phyloP scores from a whole-genome alignment of 2,797 vertebrate species.

The Kryptolebias ocellatus region DNA sequence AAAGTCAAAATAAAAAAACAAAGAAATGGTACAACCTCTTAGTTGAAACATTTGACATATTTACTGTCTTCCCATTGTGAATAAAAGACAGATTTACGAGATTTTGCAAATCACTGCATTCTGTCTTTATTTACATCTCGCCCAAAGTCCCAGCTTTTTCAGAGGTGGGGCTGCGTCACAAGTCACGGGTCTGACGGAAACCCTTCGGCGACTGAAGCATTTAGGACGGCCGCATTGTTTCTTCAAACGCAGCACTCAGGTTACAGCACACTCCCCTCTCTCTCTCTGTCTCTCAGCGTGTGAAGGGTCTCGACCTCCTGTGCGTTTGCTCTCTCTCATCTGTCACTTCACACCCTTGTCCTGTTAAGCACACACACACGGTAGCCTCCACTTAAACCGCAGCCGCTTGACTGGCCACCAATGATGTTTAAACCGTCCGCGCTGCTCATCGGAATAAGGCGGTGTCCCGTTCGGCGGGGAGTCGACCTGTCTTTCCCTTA shows the following conservation, averaged over 20 bases:
- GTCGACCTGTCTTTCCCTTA: slow-evolving; percentile 18
- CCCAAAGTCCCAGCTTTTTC: no score
- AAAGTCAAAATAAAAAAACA: not conserved
- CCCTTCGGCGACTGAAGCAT: slow-evolving; percentile 28
- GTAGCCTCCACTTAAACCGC: slow-evolving; percentile 48
- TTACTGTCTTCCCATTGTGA: no score
- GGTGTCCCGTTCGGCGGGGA: not conserved
- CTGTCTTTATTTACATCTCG: no score
- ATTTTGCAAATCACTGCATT: no score
- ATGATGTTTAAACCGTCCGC: slow-evolving; percentile 3
- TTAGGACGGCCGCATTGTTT: slow-evolving; percentile 31
- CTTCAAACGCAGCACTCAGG: slow-evolving; percentile 32
- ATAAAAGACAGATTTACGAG: no score
- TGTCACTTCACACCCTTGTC: slow-evolving; percentile 66
- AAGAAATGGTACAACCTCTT: no score
- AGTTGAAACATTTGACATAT: no score
- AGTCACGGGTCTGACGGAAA: not conserved
- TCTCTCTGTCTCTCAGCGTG: slow-evolving; percentile 19
- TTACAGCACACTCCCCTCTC: slow-evolving; percentile 54
- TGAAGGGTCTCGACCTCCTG: slow-evolving; percentile 42
- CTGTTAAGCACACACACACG: slow-evolving; percentile 49
- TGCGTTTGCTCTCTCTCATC: slow-evolving; percentile 63
- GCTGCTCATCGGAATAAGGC: not conserved
- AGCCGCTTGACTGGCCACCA: slow-evolving; percentile 24
- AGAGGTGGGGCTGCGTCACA: no score